phyloP scores from a whole-genome alignment of 2,113 vertebrate genomes.

The Lepus timidus region DNA sequence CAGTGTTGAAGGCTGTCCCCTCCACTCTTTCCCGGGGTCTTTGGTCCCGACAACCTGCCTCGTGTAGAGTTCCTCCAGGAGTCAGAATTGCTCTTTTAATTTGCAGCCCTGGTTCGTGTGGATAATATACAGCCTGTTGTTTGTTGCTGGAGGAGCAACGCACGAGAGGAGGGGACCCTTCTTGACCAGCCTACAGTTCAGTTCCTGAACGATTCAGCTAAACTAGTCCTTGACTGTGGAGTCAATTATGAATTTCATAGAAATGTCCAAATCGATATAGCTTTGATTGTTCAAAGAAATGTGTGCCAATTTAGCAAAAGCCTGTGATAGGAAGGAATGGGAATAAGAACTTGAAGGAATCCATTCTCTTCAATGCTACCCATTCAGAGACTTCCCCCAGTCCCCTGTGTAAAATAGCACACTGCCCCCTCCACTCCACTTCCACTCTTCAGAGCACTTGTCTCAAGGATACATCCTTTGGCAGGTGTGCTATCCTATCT shows the following conservation, averaged over 20 bases:
- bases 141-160: neutral
- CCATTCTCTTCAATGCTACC: neutral
- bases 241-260: neutral
- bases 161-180: neutral
- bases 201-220: neutral
- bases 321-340: neutral
- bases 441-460: neutral
- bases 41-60: neutral
- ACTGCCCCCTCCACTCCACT: neutral
- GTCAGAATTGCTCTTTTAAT: neutral
- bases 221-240: neutral
- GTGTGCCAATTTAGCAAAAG: neutral
- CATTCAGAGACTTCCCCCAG: neutral
- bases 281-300: conserved; percentile 3
- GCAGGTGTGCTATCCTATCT: neutral
- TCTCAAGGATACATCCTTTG: neutral
- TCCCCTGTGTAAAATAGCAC: neutral
- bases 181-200: neutral
- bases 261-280: neutral
- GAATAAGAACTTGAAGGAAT: neutral
- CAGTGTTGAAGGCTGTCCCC: neutral
- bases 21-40: neutral
- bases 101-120: neutral
- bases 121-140: neutral
- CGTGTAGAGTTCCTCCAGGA: neutral